phyloP scores from a whole-genome alignment of 2,113 vertebrate species.

The Cettia cetti region DNA sequence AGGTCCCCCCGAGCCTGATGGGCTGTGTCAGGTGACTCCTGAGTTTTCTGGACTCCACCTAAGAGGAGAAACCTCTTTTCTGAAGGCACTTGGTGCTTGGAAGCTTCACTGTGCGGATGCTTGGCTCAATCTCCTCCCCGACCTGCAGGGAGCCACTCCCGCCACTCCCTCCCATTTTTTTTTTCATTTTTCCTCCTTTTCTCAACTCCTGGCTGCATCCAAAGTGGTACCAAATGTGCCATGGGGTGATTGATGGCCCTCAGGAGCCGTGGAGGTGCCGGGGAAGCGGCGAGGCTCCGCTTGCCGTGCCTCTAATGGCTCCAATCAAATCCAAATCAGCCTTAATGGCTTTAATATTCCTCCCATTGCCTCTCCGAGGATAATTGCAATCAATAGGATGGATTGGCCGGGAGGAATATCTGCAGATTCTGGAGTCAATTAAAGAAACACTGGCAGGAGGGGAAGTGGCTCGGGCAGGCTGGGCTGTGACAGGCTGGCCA shows the following conservation, averaged over 20 bases:
- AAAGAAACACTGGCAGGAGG: neutral
- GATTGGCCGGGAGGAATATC: conserved; percentile 28
- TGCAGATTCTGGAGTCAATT: neutral
- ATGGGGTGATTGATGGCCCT: neutral
- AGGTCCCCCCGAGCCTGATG: neutral
- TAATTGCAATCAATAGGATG: conserved; percentile 25
- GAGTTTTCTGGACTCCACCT: neutral
- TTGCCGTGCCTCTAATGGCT: neutral
- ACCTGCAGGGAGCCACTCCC: neutral
- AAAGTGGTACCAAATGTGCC: neutral
- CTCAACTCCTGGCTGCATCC: neutral
- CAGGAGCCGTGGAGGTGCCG: neutral
- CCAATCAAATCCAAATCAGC: conserved; percentile 25
- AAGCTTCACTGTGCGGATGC: neutral
- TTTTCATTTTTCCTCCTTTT: neutral
- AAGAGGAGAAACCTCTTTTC: neutral
- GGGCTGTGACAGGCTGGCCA: neutral
- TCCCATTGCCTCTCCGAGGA: neutral
- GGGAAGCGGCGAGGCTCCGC: neutral
- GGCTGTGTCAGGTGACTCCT: neutral
- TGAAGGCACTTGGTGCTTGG: neutral
- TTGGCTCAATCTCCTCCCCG: neutral
- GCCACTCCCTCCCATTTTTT: neutral
- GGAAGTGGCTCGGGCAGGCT: neutral
- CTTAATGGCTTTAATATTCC: conserved; percentile 43